Base-by-base conservation (phyloP, 1,140 invertebrate genomes). In the Drosophila nannoptera region DNA sequence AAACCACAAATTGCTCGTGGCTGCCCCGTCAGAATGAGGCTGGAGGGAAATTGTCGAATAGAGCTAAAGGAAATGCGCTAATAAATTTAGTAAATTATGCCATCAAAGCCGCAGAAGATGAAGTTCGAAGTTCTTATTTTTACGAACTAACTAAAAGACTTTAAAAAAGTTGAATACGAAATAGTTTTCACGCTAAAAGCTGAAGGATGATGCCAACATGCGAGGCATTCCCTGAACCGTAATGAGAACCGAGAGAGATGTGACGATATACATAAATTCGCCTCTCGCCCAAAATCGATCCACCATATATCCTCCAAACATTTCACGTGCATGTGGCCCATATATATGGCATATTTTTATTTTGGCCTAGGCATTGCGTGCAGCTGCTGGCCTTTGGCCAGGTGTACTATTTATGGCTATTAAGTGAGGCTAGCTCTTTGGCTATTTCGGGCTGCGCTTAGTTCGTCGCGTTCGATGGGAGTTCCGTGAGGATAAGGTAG, bases 271-370 rank as follows among this genome's bases (percentile, higher is more conserved):
- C 3, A 22, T 22, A 22, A 2, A 22, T 22, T 22, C 22, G 22
- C 22, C 22, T 22, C 22, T 1, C 22, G 22, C 22, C 22, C 22
- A 22, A 22, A 22, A 3, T 22, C 22, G 22, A 22, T 22, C 12
- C 4, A 12, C 14, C 14, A 43, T 2, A 35, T 35, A 35, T 35
- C 33, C 33, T 35, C 4, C 4, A 5, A 35, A 6, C 8, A 36
- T 36, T 36, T 36, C 40, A 66, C 55, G 62, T 67, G 59, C 43
- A 35, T 58, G 64, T 7, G 12, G 9, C 29, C 12, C 56, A 71
- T 80, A 69, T 80, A 69, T 73, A 76, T 53, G 69, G 75, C 38
- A 49, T 36, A 54, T 77, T 33, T 69, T 48, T 73, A 72, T 75
- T 65, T 72, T 64, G 62, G 43, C 31, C 59, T 35, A 64, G 53